Percentiles rank a stretch among this genome's conserved stretches.
phyloP scores from a whole-genome alignment of 2,113 vertebrate species.

The Gulo gulo region DNA sequence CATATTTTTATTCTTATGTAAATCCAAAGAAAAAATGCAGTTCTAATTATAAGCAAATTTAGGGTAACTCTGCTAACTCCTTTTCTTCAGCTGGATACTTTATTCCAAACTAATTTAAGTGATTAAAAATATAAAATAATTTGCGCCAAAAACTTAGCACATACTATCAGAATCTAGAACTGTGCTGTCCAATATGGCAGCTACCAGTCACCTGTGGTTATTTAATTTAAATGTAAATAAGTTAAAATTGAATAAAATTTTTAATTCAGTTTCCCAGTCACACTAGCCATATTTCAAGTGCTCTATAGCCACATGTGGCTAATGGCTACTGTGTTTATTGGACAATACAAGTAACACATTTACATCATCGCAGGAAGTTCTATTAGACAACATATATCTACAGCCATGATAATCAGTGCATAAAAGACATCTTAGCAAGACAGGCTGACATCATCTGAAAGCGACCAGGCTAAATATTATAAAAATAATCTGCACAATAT shows the following conservation, averaged over 20 bases:
- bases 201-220: background rate
- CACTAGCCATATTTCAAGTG: slow-evolving; percentile 8
- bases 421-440: background rate
- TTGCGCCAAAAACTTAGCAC: slow-evolving; percentile 51
- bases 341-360: background rate
- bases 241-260: slow-evolving; percentile 45
- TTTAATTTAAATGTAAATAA: slow-evolving; percentile 47
- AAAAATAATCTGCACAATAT: slow-evolving; percentile 6
- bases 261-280: background rate
- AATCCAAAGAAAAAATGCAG: slow-evolving; percentile 14
- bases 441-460: slow-evolving; percentile 14
- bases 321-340: background rate
- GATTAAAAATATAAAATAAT: slow-evolving; percentile 56
- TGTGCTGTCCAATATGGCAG: background rate
- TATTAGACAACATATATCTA: background rate
- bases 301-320: background rate
- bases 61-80: slow-evolving; percentile 13
- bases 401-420: background rate
- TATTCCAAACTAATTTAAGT: slow-evolving; percentile 70
- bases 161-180: slow-evolving; percentile 57
- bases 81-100: slow-evolving; percentile 46
- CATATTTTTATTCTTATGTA: slow-evolving; percentile 11
- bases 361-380: background rate
- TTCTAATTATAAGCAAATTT: background rate
- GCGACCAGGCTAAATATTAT: slow-evolving; percentile 14